Evolutionary conservation across 2,113 vertebrate genomes (phyloP).

Genomic region (Calyptommatus sinebrachiatus): DNA sequence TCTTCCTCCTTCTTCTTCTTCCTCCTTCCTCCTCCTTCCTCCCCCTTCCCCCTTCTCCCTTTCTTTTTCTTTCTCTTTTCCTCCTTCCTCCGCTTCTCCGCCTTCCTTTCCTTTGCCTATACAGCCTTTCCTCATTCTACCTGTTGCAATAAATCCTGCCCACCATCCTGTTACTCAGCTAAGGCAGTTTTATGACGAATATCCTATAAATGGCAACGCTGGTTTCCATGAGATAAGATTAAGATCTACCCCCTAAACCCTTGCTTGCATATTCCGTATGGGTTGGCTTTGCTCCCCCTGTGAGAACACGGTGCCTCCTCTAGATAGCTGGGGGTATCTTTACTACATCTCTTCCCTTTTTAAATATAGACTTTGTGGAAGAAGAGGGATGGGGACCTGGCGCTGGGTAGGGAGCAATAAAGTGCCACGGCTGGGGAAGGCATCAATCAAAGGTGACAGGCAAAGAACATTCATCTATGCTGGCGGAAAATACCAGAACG

Average conservation of each 20-base stretch:
- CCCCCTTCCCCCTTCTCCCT: too few species aligned
- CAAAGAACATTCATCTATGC: not conserved
- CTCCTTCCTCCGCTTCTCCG: too few species aligned
- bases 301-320: conserved; percentile 46
- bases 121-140: not conserved
- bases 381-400: conserved; percentile 26
- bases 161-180: conserved; percentile 39
- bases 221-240: conserved; percentile 52
- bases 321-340: conserved; percentile 54
- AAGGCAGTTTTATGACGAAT: conserved; percentile 49
- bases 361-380: conserved; percentile 30
- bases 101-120: not conserved
- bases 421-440: conserved; percentile 35
- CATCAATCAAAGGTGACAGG: conserved; percentile 31
- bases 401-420: conserved; percentile 35
- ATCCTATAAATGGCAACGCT: conserved; percentile 2
- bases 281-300: not conserved
- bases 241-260: conserved; percentile 65
- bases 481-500: conserved; percentile 31
- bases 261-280: conserved; percentile 31
- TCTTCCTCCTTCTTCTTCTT: too few species aligned
- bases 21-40: too few species aligned
- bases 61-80: too few species aligned
- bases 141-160: conserved; percentile 48
- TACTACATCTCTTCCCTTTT: conserved; percentile 45